Percentiles rank a stretch among this genome's conserved stretches.
Conservation (phyloP, 2,888 invertebrate genomes). For the Standfussiana lucernea region DNA sequence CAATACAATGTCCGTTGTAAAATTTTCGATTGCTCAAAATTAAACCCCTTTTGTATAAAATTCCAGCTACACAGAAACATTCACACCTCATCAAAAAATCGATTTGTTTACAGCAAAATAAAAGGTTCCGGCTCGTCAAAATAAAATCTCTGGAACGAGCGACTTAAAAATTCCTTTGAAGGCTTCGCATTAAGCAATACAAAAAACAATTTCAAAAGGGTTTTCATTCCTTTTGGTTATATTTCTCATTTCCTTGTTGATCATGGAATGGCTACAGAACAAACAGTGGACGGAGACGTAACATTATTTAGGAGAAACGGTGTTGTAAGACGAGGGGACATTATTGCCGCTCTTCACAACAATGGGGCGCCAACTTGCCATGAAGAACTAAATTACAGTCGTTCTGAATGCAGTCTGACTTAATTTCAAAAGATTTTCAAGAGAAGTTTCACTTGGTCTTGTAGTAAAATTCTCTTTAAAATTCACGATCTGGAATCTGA, state of each 20-base stretch:
- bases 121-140: constrained; percentile 35
- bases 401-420: constrained; percentile 19
- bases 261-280: constrained; percentile 24
- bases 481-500: background rate
- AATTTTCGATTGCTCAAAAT: background rate
- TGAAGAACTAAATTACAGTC: constrained; percentile 42
- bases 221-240: constrained; percentile 27
- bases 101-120: constrained; percentile 42
- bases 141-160: constrained; percentile 25
- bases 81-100: constrained; percentile 49
- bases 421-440: constrained; percentile 33
- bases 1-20: background rate
- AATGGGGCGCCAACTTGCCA: constrained; percentile 11
- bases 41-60: background rate
- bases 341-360: constrained; percentile 45
- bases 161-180: constrained; percentile 41
- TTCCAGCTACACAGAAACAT: constrained; percentile 15
- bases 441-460: constrained; percentile 5
- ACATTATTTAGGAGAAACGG: constrained; percentile 9
- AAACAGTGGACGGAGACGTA: constrained; percentile 10
- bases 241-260: constrained; percentile 54
- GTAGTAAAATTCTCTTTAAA: constrained; percentile 7
- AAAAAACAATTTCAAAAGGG: constrained; percentile 39
- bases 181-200: constrained; percentile 30
- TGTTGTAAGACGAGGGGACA: constrained; percentile 22